Base-by-base conservation (phyloP, 2,797 vertebrate species). In the Hylomyscus alleni region DNA sequence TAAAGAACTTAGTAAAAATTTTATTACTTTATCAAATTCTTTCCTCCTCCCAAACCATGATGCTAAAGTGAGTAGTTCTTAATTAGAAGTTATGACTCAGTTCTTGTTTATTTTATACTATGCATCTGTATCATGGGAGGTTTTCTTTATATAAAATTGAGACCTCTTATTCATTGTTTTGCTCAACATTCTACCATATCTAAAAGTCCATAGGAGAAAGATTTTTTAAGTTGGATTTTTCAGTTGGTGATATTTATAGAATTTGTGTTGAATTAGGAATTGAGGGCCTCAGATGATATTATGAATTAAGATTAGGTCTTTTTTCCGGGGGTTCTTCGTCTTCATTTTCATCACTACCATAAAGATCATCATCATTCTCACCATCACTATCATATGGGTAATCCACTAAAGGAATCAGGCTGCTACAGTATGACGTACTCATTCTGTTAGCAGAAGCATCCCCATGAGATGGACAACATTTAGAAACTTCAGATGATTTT, bases 281-380 rank as follows among this genome's bases (percentile, higher is more conserved):
- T 96, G 93, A 97, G 94, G 95, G 95, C 97, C 91, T 97, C 83
- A 84, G 95, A 95, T 91, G 89, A 95, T 97, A 98, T 99, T 99
- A 99, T 94, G 99, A 99, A 97, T 99, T 99, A 95, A 99, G 98
- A 86, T 99, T 99, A 97, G 99, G 99, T 98, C 99, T 99, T 98
- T 99, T 99, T 92, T 98, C 98, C 29, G 99, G 99, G 56, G 99
- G 98, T 26, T 98, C 99, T 4, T 95, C 13, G 3, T 17, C 50
- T 67, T 67, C 29, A 24, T 60, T 60, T 26, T 62, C 19, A 40
- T 40, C 31, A 22, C 8, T 60, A 15, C 99, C 99, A 72, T 99
- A 29, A 76, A 6, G 99, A 15, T 99, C 99, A 9, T 93, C 78
- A 11, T 91, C 89, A 29, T 99, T 99, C 0, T 99, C 99, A 0